These are phyloP conservation scores for Nomada fucata DNA, from an alignment of 2,888 invertebrate genomes.

Conservation along the genomic window DNA sequence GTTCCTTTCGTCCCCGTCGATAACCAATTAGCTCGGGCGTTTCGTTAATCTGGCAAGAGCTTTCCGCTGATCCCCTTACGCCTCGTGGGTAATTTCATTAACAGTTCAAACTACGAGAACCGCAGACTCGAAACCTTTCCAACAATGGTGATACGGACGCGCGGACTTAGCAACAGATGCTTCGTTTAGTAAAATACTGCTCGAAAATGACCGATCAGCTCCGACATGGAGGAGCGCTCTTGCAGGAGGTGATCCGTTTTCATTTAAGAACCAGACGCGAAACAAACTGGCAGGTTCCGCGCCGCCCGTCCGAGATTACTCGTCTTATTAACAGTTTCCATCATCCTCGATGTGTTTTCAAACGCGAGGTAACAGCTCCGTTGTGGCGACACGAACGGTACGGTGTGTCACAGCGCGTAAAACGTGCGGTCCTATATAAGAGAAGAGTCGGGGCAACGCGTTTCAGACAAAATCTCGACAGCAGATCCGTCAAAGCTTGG, in stretches of 20 bases:
- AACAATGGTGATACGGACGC: slow-evolving; percentile 55
- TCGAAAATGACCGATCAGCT: background rate
- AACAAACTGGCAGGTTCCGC: slow-evolving; percentile 5
- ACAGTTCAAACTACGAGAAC: slow-evolving; percentile 20
- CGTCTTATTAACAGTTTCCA: slow-evolving; percentile 53
- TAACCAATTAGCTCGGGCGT: slow-evolving; percentile 6
- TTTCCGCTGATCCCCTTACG: slow-evolving; percentile 25
- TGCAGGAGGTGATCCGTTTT: slow-evolving; percentile 7
- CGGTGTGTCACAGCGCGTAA: slow-evolving; percentile 7
- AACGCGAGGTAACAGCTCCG: slow-evolving; percentile 50
- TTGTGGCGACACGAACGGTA: slow-evolving; percentile 23
- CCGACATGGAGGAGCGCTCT: background rate
- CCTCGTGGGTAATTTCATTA: slow-evolving; percentile 15
- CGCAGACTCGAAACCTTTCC: background rate
- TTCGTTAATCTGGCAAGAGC: slow-evolving; percentile 16
- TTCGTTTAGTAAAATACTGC: background rate
- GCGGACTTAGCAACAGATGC: slow-evolving; percentile 36
- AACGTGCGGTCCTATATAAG: slow-evolving; percentile 55
- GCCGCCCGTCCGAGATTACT: slow-evolving; percentile 37
- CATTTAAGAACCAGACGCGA: slow-evolving; percentile 6
- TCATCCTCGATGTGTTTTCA: slow-evolving; percentile 36
- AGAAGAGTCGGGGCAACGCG: background rate
- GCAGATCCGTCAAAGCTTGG: slow-evolving; percentile 21
- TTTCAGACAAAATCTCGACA: slow-evolving; percentile 46
- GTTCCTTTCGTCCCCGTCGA: background rate